Conservation (phyloP, 2,797 vertebrate genomes). For the Coregonus suidteri region DNA sequence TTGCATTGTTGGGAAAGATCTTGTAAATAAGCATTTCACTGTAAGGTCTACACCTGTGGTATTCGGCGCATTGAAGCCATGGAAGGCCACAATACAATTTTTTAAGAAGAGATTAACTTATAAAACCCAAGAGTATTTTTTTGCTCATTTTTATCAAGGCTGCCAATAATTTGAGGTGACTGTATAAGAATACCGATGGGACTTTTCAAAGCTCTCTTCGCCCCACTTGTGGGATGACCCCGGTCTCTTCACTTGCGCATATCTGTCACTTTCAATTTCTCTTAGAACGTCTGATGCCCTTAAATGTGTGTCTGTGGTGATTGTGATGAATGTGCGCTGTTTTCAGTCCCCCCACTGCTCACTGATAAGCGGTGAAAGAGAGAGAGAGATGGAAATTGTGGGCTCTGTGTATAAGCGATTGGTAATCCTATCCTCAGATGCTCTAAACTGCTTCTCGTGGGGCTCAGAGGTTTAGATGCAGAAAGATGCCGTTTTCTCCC, state of each 20-base stretch:
- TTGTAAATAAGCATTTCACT: too few species aligned
- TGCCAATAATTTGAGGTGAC: not conserved
- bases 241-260: not conserved
- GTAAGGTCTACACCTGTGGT: too few species aligned
- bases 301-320: conserved; percentile 16
- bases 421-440: not conserved
- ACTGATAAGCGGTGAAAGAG: conserved; percentile 9
- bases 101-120: too few species aligned
- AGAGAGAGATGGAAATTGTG: not conserved
- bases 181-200: not conserved
- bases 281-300: conserved; percentile 1
- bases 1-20: too few species aligned
- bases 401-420: not conserved
- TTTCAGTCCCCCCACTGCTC: not conserved
- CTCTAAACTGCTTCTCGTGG: not conserved
- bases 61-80: too few species aligned
- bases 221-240: conserved; percentile 7
- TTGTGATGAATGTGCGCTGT: conserved; percentile 20
- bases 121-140: not conserved
- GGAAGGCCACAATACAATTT: too few species aligned
- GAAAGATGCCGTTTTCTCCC: not conserved
- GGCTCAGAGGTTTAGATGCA: not conserved
- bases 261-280: conserved; percentile 18
- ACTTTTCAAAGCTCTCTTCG: conserved; percentile 5
- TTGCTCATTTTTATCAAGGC: too few species aligned